Evolutionary conservation across 2,797 vertebrate genomes (phyloP).

Genomic region (Meda fulgida): DNA sequence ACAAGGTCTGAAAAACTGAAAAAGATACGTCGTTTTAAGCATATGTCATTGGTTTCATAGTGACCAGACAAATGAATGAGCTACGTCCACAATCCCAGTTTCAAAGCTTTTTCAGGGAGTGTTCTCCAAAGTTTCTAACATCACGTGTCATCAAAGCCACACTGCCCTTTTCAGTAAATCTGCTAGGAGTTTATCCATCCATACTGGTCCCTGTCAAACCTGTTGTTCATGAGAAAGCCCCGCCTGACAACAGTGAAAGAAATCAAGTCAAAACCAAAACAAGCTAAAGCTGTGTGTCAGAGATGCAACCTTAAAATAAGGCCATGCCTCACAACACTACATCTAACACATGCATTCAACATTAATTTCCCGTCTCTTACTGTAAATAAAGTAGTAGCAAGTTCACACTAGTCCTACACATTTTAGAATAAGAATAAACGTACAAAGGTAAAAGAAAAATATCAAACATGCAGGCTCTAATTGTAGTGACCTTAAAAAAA

Average conservation of each 20-base stretch:
- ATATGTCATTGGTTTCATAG: neutral
- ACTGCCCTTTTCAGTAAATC: conserved; percentile 11
- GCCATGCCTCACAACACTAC: neutral
- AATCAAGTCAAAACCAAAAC: conserved; percentile 8
- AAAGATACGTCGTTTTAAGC: neutral
- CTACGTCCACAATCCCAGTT: conserved; percentile 2
- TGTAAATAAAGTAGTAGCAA: neutral
- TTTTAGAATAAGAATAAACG: neutral
- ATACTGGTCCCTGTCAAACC: conserved; percentile 51
- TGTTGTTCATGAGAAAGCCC: conserved; percentile 47
- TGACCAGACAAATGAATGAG: neutral
- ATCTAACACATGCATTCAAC: neutral
- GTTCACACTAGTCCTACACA: neutral
- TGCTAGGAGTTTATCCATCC: neutral
- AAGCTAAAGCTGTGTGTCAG: conserved; percentile 1
- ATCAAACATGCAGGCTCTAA: neutral
- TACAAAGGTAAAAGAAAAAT: neutral
- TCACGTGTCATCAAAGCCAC: neutral
- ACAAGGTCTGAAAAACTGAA: too few species aligned
- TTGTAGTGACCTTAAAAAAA: neutral
- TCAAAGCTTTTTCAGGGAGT: neutral
- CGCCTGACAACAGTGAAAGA: conserved; percentile 43
- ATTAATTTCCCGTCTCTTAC: neutral
- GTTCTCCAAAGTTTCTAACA: neutral
- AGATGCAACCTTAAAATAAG: conserved; percentile 2